Conservation (phyloP, 2,888 invertebrate genomes). For the Temnothorax rugatulus region DNA sequence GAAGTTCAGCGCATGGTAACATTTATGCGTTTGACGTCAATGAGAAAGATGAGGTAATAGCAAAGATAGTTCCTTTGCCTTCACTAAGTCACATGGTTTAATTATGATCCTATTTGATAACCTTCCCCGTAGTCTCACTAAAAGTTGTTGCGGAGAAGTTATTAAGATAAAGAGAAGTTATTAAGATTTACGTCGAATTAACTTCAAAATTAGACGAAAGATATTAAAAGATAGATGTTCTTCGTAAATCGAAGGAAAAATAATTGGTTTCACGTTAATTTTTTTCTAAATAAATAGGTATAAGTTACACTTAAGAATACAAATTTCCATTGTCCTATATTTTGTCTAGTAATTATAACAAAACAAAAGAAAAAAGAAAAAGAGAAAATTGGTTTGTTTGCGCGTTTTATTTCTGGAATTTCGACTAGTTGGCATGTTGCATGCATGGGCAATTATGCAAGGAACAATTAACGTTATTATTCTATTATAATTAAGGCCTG, state of each 20-base stretch:
- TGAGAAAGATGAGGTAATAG: neutral
- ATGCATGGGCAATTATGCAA: neutral
- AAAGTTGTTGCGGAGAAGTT: neutral
- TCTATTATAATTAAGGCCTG: neutral
- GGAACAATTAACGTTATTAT: neutral
- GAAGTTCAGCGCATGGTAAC: neutral
- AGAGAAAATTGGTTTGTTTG: neutral
- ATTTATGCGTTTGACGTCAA: constrained; percentile 14
- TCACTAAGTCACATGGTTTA: constrained; percentile 3
- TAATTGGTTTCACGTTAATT: constrained; percentile 9
- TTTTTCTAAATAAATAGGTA: neutral
- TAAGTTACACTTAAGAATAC: neutral
- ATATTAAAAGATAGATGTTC: neutral
- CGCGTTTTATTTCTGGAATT: neutral
- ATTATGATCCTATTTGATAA: constrained; percentile 31
- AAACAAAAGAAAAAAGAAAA: neutral
- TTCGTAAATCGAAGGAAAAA: neutral
- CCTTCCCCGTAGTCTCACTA: neutral
- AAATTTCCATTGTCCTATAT: neutral
- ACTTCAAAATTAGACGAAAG: neutral
- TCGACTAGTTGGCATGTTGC: neutral
- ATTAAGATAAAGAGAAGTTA: constrained; percentile 21
- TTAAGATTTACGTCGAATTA: constrained; percentile 28
- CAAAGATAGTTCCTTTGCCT: neutral
- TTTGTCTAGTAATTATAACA: neutral